Evolutionary conservation across 2,797 vertebrate species (phyloP).

Genomic region (Pantherophis vulpinus): DNA sequence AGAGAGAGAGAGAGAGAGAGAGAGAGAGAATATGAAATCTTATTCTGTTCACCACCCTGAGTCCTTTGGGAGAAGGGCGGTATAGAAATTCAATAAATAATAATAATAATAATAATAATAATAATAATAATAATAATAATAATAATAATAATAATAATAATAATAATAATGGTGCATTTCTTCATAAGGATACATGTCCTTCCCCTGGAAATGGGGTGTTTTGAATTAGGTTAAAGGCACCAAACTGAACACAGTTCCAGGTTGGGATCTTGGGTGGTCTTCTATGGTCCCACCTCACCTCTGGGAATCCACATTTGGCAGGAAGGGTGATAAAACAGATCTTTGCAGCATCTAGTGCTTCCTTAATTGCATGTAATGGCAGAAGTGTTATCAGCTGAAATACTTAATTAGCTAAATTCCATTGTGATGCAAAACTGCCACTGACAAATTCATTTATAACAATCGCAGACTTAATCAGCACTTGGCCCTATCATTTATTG

Average conservation of each 20-base stretch:
- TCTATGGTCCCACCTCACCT: background rate
- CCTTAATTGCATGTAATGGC: slow-evolving; percentile 62
- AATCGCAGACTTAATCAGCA: slow-evolving; percentile 57
- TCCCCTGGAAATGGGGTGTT: too few species aligned
- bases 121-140: too few species aligned
- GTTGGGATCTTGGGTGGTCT: background rate
- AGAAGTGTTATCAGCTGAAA: slow-evolving; percentile 62
- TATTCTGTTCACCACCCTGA: too few species aligned
- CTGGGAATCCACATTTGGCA: background rate
- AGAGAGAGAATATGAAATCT: too few species aligned
- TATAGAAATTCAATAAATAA: too few species aligned
- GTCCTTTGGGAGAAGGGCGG: too few species aligned
- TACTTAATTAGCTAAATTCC: slow-evolving; percentile 65
- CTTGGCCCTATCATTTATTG: slow-evolving; percentile 39
- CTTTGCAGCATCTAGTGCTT: slow-evolving; percentile 49
- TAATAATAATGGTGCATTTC: background rate
- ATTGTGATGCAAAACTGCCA: slow-evolving; percentile 66
- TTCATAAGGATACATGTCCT: background rate
- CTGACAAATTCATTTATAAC: slow-evolving; percentile 69
- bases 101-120: too few species aligned
- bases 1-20: too few species aligned
- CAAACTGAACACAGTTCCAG: background rate
- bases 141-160: too few species aligned
- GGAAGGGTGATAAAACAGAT: slow-evolving; percentile 1
- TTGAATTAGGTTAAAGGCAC: background rate